Conservation (phyloP, 2,113 vertebrate genomes). For the Epinephelus lanceolatus region DNA sequence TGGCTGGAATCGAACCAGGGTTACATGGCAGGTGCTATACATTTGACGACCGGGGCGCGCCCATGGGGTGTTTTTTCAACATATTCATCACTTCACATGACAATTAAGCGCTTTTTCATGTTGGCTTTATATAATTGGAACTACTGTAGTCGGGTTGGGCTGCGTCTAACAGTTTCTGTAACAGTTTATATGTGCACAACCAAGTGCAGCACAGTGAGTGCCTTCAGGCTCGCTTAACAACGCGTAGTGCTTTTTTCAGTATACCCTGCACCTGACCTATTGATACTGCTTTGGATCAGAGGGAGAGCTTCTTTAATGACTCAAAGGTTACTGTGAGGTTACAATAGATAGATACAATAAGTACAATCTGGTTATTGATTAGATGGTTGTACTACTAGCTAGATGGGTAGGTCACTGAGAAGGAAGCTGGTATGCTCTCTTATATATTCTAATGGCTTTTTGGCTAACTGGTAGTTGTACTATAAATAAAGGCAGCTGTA, state of each 20-base stretch:
- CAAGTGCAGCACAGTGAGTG: neutral
- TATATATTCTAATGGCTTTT: no score
- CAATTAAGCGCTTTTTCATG: constrained; percentile 19
- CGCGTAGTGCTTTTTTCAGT: neutral
- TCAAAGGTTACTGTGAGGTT: neutral
- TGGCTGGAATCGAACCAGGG: neutral
- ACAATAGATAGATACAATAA: neutral
- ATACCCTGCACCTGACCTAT: constrained; percentile 1
- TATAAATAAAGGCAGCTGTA: no score
- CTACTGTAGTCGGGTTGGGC: neutral
- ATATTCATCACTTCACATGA: neutral
- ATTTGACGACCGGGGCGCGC: neutral
- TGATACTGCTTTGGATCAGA: neutral
- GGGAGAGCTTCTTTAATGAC: neutral
- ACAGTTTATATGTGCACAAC: neutral
- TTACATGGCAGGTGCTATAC: neutral
- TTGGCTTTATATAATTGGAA: neutral
- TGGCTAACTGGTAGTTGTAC: no score
- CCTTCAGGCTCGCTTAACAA: neutral
- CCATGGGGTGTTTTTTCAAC: constrained; percentile 1
- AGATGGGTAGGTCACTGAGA: no score
- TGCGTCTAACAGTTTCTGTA: neutral
- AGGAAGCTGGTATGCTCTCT: no score
- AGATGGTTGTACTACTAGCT: no score
- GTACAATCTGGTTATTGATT: no score